phyloP scores from a whole-genome alignment of 2,113 vertebrate species.

The Jacana jacana region DNA sequence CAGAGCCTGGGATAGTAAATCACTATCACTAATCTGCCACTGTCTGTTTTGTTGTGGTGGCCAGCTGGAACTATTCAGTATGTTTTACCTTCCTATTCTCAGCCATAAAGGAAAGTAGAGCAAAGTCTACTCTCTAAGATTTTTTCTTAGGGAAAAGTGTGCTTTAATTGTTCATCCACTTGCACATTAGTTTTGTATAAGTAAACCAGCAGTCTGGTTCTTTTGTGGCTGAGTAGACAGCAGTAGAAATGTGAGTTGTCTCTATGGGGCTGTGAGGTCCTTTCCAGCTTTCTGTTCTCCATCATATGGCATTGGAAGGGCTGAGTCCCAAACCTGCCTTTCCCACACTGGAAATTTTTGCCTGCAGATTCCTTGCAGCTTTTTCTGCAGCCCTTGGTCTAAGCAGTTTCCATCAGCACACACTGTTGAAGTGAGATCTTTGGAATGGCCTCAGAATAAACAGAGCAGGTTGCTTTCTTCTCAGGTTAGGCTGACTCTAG shows the following conservation, averaged over 20 bases:
- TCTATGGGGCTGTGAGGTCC: background rate
- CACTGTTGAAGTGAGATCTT: background rate
- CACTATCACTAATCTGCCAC: background rate
- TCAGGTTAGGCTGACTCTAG: background rate
- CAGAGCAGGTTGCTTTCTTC: fast-evolving
- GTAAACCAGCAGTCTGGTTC: background rate
- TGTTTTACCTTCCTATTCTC: background rate
- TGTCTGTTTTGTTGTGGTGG: background rate
- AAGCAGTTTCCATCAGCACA: background rate
- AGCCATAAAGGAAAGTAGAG: background rate
- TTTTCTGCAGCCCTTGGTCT: background rate
- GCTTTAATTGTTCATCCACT: background rate
- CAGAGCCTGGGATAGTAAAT: background rate
- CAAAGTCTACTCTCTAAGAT: background rate
- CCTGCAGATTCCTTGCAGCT: background rate
- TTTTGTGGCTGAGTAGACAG: background rate
- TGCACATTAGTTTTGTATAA: background rate
- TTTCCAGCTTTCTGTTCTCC: background rate
- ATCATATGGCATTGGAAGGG: background rate
- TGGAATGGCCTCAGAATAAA: background rate
- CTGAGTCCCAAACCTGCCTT: background rate
- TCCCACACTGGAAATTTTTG: background rate
- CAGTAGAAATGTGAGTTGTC: background rate
- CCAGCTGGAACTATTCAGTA: background rate
- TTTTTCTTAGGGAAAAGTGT: background rate